phyloP scores from a whole-genome alignment of 2,797 vertebrate genomes.

The Coregonus suidteri region DNA sequence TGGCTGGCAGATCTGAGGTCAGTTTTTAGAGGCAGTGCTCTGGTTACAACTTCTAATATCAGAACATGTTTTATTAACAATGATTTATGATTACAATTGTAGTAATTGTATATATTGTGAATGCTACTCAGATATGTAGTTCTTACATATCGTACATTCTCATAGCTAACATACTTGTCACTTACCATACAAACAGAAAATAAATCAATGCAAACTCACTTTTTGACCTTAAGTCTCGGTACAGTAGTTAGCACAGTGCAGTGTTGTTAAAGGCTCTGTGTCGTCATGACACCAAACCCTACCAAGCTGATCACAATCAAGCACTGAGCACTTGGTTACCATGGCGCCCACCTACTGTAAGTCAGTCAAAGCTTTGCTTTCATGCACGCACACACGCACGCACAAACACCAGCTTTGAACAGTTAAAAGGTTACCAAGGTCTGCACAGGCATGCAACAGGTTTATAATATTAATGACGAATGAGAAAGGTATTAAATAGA shows the following conservation, averaged over 20 bases:
- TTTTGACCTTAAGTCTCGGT: background rate
- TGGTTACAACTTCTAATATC: background rate
- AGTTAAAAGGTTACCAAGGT: too few species aligned
- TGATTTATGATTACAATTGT: background rate
- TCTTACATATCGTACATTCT: background rate
- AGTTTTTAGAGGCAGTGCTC: background rate
- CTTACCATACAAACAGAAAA: background rate
- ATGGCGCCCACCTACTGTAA: conserved; percentile 32
- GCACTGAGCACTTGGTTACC: conserved; percentile 34
- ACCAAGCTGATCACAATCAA: conserved; percentile 42
- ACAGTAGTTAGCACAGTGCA: conserved; percentile 22
- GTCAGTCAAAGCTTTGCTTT: conserved; percentile 24
- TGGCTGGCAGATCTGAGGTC: background rate
- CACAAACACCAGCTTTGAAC: background rate
- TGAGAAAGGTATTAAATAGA: conserved; percentile 61
- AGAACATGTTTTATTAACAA: background rate
- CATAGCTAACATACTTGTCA: background rate
- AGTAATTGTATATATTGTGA: background rate
- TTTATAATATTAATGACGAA: background rate
- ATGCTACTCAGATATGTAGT: background rate
- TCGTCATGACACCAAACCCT: conserved; percentile 36
- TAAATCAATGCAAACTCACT: background rate
- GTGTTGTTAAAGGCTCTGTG: conserved; percentile 25
- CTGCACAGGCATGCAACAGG: background rate
- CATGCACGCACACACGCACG: conserved; percentile 13